Evolutionary conservation across 2,113 vertebrate genomes (phyloP), one percentile per base, ranked within the genome.

Genomic region (Anseranas semipalmata): DNA sequence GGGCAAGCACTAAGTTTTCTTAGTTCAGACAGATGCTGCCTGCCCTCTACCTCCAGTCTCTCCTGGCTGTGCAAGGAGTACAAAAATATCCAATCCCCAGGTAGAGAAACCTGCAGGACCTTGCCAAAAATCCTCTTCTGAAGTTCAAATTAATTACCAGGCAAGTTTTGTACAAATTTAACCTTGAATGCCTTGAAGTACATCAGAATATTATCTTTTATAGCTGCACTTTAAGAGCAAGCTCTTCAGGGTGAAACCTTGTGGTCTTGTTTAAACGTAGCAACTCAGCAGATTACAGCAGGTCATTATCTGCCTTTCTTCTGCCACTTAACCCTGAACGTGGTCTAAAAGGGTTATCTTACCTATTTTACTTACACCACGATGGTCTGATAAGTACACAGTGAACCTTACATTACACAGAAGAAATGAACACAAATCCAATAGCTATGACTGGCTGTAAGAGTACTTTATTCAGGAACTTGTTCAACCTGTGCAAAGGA

Each of bases 181-280:
- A 92, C 93, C 84, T 96, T 70, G 74, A 95, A 92, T 87, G 77
- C 65, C 77, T 85, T 59, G 14, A 80, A 81, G 92, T 75, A 75
- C 32, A 56, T 89, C 78, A 81, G 35, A 92, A 86, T 71, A 71
- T 65, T 89, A 77, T 79, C 74, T 89, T 91, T 53, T 63, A 87
- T 63, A 96, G 89, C 58, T 91, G 87, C 48, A 79, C 53, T 85
- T 79, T 39, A 39, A 82, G 19, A 88, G 60, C 19, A 7, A 87
- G 43, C 45, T 82, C 70, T 85, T 89, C 81, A 95, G 37, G 45
- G 82, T 5, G 33, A 62, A 90, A 81, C 68, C 52, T 67, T 52
- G n/a, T 1, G 2, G 39, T 28, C 89, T 83, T 84, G 68, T 83
- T 86, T 90, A 90, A 68, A 13, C 55, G 46, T 45, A 94, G 48